Base-by-base conservation (phyloP, 2,113 vertebrate species). In the Gobio gobio region DNA sequence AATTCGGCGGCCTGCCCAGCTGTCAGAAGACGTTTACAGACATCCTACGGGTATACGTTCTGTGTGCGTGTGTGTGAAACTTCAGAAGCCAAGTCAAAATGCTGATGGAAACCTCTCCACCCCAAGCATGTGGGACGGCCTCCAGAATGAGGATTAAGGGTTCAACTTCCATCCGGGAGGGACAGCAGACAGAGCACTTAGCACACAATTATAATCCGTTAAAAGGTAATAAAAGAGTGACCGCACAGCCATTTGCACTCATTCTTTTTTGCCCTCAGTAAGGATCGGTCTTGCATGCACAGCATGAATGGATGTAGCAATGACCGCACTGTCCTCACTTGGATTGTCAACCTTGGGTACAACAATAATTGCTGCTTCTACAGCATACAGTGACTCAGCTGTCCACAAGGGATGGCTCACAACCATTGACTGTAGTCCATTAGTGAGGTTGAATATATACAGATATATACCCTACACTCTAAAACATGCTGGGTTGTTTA, bases 141-240 rank as follows among this genome's bases (percentile, higher is more conserved):
- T 94, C 91, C 89, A 93, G 89, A 90, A 90, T 77, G 61, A 87
- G 91, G 90, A 93, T 93, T 93, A 92, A 87, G 89, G 76, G 91
- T 93, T 94, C 92, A 93, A 59, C 43, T 90, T 92, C 91, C 93
- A 93, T 93, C 94, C 93, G 88, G 88, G 92, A 83, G 81, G 89
- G 90, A 91, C 85, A 91, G 92, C 91, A 93, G 89, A 92, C 74
- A 86, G 90, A 82, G 89, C 87, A 91, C 88, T 91, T 91, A 94
- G 92, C 90, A 93, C 92, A 95, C 89, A 94, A 93, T 93, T 93
- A 91, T 91, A 93, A 93, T 91, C 91, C 89, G 56, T 91, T 92
- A 86, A 93, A 93, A 92, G 91, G 92, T 91, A 89, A 94, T 90
- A 91, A 90, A 93, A 93, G 90, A 90, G 83, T 88, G 87, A 93